Evolutionary conservation across 2,113 vertebrate species (phyloP).

Genomic region (Larimichthys crocea): DNA sequence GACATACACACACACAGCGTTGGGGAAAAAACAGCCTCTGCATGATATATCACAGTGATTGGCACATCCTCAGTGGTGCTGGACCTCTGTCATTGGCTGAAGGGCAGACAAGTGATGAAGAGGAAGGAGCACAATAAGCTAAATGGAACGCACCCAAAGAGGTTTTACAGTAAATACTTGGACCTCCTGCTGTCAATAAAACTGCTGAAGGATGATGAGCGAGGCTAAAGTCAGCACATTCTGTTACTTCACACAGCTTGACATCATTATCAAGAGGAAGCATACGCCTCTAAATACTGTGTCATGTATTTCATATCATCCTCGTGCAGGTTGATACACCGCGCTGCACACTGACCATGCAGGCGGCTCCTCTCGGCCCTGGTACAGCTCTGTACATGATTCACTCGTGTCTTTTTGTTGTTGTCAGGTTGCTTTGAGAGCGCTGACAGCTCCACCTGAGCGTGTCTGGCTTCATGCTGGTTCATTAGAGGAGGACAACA

Average conservation of each 20-base stretch:
- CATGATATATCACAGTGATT: neutral
- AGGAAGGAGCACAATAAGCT: neutral
- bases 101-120: neutral
- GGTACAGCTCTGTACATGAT: neutral
- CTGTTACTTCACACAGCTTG: neutral
- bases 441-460: constrained; percentile 37
- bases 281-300: neutral
- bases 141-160: neutral
- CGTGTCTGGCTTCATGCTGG: constrained; percentile 27
- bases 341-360: neutral
- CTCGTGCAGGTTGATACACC: neutral
- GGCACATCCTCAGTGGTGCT: neutral
- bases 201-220: neutral
- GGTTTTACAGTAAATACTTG: neutral
- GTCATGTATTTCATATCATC: neutral
- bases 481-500: constrained; percentile 44
- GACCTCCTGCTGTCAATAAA: neutral
- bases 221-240: neutral
- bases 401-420: neutral
- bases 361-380: constrained; percentile 3
- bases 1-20: too few relatives aligned
- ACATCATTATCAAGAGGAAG: neutral
- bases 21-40: neutral
- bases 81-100: neutral
- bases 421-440: neutral